Base-by-base conservation (phyloP, 2,888 invertebrate species). In the Xestia sexstrigata region DNA sequence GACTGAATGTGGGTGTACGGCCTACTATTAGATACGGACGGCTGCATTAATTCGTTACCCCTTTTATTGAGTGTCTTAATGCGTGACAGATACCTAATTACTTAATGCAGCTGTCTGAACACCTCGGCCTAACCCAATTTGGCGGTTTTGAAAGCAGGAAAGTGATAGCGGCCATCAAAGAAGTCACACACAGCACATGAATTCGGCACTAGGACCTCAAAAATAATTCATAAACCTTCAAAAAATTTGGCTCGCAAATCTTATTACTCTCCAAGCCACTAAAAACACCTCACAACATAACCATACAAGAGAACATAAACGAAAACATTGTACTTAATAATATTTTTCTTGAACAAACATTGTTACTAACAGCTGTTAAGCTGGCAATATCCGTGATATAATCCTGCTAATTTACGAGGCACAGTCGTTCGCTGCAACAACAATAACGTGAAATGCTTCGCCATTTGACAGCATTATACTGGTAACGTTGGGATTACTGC, bases 351-450 rank as follows among this genome's bases (percentile, higher is more conserved):
- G 39, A 62, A 78, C 81, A 83, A 81, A 81, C 79, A 82, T n/a
- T 66, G 75, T 77, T 75, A 77, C 84, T 74, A 87, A 79, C 85
- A 84, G 69, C 72, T 78, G 74, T 74, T 87, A 83, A 89, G 81
- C 86, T 49, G 39, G 78, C 81, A 79, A 81, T 85, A 85, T 82
- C 84, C 76, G 81, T 83, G 88, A 86, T 80, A 88, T 89, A 88
- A 88, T 89, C 89, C 88, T 20, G 73, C 82, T 88, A 89, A 87
- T 88, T 89, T 88, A 88, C 87, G 87, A 83, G 30, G 70, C 74
- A 67, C 76, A 70, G 74, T 81, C 83, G 81, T 78, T 77, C 62
- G 73, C 65, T 78, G 76, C 79, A 81, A 79, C 85, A 73, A 71
- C 85, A 78, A 81, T 81, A 83, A 83, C 60, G 67, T 70, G 79